Percentiles rank a stretch among this genome's conserved stretches.
Conservation (phyloP, 2,888 invertebrate genomes). For the Drosophila longiperda region DNA sequence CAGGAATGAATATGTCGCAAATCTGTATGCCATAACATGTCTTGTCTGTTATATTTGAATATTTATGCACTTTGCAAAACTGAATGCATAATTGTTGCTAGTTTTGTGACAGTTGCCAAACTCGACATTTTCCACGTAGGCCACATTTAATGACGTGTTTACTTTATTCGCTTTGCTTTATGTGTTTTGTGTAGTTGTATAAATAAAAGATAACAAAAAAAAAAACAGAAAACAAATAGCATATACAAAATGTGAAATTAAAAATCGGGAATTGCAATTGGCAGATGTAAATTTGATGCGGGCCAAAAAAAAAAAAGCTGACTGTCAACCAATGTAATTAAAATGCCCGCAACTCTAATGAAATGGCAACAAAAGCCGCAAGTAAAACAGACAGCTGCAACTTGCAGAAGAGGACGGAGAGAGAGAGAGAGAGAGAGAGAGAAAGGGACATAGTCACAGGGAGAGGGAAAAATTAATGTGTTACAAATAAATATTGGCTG, state of each 20-base stretch:
- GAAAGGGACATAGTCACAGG: not conserved
- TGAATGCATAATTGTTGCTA: conserved; percentile 38
- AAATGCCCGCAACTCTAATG: conserved; percentile 55
- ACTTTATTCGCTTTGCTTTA: conserved; percentile 35
- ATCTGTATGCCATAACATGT: not conserved
- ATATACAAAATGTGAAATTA: conserved; percentile 14
- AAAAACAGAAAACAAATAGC: not conserved
- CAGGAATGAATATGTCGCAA: conserved; percentile 30
- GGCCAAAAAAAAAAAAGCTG: conserved; percentile 32
- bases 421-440: not conserved
- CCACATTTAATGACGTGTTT: conserved; percentile 72
- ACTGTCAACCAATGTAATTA: conserved; percentile 44
- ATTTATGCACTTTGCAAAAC: conserved; percentile 43
- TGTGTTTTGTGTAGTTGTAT: conserved; percentile 4
- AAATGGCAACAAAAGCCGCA: conserved; percentile 52
- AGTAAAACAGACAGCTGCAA: conserved; percentile 26
- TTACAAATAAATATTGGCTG: not conserved
- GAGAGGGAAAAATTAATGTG: not conserved
- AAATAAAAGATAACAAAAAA: conserved; percentile 3
- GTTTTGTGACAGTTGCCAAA: conserved; percentile 41
- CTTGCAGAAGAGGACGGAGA: not conserved
- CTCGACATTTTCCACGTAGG: conserved; percentile 40
- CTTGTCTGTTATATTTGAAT: conserved; percentile 13
- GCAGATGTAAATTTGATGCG: conserved; percentile 38
- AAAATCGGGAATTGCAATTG: conserved; percentile 27